A percentile compares a stretch with the other conserved stretches of the same genome.
These are phyloP conservation scores for Thysanoteuthis rhombus DNA, from an alignment of 2,888 invertebrate species.

Conservation along the genomic window DNA sequence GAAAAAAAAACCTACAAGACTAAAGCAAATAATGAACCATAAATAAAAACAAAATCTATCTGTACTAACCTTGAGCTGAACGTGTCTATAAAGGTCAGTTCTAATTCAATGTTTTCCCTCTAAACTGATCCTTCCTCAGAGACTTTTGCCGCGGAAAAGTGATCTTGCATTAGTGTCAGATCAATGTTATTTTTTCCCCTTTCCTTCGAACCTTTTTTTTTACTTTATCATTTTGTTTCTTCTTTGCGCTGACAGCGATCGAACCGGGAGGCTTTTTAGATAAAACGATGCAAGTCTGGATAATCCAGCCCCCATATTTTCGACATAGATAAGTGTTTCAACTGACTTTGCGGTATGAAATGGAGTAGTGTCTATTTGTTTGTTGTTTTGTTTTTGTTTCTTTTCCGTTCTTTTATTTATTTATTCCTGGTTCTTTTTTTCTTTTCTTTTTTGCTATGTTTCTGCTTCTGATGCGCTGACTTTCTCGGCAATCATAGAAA, in stretches of 20 bases:
- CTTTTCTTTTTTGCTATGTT: background rate
- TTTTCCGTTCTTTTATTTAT: background rate
- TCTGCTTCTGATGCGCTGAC: background rate
- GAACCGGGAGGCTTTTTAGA: background rate
- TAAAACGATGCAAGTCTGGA: background rate
- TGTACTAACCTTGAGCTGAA: background rate
- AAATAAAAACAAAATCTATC: background rate
- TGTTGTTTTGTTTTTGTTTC: background rate
- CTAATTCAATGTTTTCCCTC: background rate
- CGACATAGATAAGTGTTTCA: background rate
- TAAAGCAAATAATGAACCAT: background rate
- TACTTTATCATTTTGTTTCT: background rate
- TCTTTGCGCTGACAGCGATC: slow-evolving; percentile 1
- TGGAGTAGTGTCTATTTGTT: background rate
- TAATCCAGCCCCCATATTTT: background rate
- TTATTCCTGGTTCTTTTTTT: background rate
- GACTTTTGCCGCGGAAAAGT: background rate
- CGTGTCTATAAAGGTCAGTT: background rate
- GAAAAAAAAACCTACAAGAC: background rate
- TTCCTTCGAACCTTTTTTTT: background rate
- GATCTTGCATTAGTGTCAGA: background rate
- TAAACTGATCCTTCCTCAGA: background rate
- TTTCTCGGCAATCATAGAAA: too few relatives aligned
- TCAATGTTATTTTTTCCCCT: background rate
- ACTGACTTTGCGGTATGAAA: background rate